Percentiles rank a stretch among this genome's conserved stretches.
Evolutionary conservation across 2,797 vertebrate species (phyloP).

Genomic region (Manis crassicaudata): DNA sequence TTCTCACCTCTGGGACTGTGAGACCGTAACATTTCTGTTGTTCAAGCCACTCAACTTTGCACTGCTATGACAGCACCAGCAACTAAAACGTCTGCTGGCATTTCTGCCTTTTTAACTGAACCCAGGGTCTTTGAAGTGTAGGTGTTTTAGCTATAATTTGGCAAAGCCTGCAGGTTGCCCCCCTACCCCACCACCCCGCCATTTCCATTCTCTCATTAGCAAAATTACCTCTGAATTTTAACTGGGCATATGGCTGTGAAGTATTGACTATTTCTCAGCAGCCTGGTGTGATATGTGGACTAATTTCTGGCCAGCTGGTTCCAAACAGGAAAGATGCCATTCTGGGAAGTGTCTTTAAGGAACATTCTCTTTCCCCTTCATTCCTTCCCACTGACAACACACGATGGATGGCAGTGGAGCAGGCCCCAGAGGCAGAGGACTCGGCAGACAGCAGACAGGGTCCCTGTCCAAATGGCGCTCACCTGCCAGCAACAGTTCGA

Average conservation of each 20-base stretch:
- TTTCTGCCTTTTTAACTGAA: not conserved
- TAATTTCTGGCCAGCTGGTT: not conserved
- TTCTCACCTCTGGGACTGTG: not conserved
- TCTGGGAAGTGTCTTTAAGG: not conserved
- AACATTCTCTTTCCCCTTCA: not conserved
- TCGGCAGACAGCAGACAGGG: not conserved
- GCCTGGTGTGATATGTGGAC: not conserved
- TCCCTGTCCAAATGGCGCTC: accelerated
- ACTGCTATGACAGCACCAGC: not conserved
- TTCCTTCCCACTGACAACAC: not conserved
- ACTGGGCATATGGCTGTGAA: not conserved
- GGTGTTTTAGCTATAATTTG: not conserved
- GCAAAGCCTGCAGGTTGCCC: not conserved
- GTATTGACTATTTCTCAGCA: not conserved
- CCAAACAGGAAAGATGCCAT: not conserved
- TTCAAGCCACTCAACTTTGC: not conserved
- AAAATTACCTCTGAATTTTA: slow-evolving; percentile 24
- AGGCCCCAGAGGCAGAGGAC: not conserved
- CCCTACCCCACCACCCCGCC: too few species aligned
- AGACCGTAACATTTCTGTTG: not conserved
- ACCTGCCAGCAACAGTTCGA: not conserved
- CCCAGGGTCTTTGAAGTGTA: not conserved
- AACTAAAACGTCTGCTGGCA: not conserved
- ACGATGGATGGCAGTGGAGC: not conserved
- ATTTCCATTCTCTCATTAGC: not conserved